Conservation (phyloP, 2,797 vertebrate genomes). For the Loris lydekkerianus region DNA sequence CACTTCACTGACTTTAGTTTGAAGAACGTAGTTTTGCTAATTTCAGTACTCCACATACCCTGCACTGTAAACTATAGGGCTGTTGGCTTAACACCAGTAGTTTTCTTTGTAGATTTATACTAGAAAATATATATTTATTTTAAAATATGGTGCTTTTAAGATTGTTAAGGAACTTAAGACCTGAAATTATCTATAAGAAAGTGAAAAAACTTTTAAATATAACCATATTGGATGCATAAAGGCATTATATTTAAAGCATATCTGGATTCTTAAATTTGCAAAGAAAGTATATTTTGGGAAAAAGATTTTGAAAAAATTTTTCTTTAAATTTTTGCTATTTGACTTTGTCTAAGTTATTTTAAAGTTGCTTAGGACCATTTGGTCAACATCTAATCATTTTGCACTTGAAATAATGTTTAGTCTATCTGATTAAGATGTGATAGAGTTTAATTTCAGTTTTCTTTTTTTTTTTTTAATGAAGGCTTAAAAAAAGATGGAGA, state of each 20-base stretch:
- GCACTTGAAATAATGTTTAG: neutral
- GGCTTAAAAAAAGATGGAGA: too few relatives aligned
- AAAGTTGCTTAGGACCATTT: neutral
- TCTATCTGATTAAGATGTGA: slow-evolving; percentile 5
- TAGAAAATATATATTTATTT: slow-evolving; percentile 17
- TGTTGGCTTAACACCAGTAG: neutral
- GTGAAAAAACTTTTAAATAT: neutral
- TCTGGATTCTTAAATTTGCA: slow-evolving; percentile 13
- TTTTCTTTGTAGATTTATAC: slow-evolving; percentile 34
- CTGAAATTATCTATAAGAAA: slow-evolving; percentile 7
- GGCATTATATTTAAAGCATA: slow-evolving; percentile 30
- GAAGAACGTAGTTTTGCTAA: slow-evolving; percentile 32
- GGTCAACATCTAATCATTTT: neutral
- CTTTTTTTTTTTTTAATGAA: too few relatives aligned
- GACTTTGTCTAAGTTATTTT: neutral
- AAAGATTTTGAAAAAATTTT: neutral
- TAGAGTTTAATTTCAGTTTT: neutral
- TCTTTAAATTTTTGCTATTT: neutral
- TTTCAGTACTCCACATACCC: neutral
- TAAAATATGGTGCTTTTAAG: neutral
- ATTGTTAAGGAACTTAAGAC: neutral
- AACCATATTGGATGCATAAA: neutral
- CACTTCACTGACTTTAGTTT: neutral
- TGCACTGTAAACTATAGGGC: neutral
- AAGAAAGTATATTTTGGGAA: neutral